Base-by-base conservation (phyloP, 1,140 invertebrate genomes). In the Mylabris phalerata region DNA sequence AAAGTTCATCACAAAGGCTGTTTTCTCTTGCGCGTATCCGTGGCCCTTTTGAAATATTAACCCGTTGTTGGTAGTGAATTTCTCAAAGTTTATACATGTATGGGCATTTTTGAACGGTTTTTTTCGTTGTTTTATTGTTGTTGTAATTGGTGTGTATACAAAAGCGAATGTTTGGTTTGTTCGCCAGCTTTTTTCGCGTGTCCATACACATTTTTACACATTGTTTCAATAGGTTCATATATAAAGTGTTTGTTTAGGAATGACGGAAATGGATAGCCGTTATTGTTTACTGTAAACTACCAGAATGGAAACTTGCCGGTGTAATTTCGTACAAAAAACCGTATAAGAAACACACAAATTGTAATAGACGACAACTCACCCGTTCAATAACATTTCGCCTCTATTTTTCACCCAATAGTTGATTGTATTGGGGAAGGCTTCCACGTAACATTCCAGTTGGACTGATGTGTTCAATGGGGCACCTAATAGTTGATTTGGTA, bases 351-450 rank as follows among this genome's bases (percentile, higher is more conserved):
- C 4, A 32, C 32, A 32, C 32, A 32, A 32, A 5, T 32, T 4
- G 0, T 6, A 9, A n/a, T n/a, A 42, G 41, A 11, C 4, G 27
- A 26, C 9, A 42, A 71, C 79, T 84, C 72, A 90, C 88, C 87
- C 87, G 69, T 89, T 85, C 32, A 89, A 75, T 5, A 90, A 73
- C 84, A 92, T 89, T 72, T 88, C 85, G 41, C 83, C 83, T 19
- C 83, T 75, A 64, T 89, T 88, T 71, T 85, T 88, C 59, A 87
- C 80, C 89, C 89, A 93, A 74, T 88, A 90, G 75, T 89, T 91
- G 62, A 90, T 85, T 25, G 87, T 88, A 59, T 89, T 87, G 4
- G 90, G 90, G 65, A 85, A 89, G 1, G 90, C 89, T 69, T 91
- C 89, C 39, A 92, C 86, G 70, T 87, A 83, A 73, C 89, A 92